Percentiles rank a stretch among this genome's conserved stretches.
These are phyloP conservation scores for Cheumatopsyche charites DNA, from an alignment of 1,140 invertebrate species.

Conservation along the genomic window DNA sequence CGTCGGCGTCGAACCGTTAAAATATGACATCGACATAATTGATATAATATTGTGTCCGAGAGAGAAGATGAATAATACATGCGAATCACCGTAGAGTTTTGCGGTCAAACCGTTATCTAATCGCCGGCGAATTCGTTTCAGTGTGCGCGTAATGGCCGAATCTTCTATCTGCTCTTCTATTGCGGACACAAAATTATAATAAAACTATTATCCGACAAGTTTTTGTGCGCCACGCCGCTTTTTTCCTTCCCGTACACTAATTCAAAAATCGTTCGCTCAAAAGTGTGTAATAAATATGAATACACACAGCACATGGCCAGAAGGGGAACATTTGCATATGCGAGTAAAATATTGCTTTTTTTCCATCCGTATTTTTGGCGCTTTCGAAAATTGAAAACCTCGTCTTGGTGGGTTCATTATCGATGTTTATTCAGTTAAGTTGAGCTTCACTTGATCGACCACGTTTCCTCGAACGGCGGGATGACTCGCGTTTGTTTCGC, in stretches of 20 bases:
- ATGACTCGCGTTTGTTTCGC: neutral
- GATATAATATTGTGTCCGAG: no score
- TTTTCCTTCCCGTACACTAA: neutral
- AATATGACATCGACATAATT: no score
- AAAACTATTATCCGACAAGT: neutral
- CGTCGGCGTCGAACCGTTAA: no score
- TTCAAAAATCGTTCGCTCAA: neutral
- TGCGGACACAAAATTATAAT: constrained; percentile 7
- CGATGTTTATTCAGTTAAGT: no score
- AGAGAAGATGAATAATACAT: no score
- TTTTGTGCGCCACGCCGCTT: no score
- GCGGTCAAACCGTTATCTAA: constrained; percentile 18
- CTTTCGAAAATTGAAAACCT: no score
- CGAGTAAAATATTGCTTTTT: no score
- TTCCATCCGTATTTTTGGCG: no score
- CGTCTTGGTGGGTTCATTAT: no score
- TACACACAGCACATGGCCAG: neutral
- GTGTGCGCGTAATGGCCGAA: neutral
- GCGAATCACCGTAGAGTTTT: neutral
- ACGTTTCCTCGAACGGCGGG: neutral
- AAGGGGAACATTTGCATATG: no score
- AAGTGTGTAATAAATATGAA: constrained; percentile 1
- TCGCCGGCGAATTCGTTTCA: constrained; percentile 16
- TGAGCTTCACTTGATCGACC: no score
- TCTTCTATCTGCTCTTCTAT: neutral